Conservation (phyloP, 2,113 vertebrate genomes). For the Dicerorhinus sumatrensis region DNA sequence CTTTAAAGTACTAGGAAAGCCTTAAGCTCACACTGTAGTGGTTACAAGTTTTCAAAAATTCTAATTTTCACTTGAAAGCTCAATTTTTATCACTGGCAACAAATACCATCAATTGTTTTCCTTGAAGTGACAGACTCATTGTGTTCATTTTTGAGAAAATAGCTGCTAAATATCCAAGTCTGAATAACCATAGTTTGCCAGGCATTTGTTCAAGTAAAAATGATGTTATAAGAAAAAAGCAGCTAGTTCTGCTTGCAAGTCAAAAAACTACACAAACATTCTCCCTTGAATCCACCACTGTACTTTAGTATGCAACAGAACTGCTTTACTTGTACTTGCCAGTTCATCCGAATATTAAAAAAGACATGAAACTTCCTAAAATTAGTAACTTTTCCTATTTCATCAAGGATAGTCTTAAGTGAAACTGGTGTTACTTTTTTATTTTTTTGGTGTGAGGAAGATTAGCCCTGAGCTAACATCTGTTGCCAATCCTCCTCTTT, state of each 20-base stretch:
- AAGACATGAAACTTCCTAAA: background rate
- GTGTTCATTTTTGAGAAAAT: slow-evolving; percentile 22
- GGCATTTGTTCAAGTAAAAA: slow-evolving; percentile 42
- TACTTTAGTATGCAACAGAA: background rate
- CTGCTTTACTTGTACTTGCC: background rate
- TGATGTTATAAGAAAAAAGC: background rate
- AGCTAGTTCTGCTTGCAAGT: background rate
- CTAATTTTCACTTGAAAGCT: slow-evolving; percentile 33
- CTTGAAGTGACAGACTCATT: background rate
- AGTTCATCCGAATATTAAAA: background rate
- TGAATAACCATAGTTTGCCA: slow-evolving; percentile 1
- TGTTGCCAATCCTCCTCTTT: too few relatives aligned
- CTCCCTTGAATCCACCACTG: background rate
- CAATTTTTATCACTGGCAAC: slow-evolving; percentile 25
- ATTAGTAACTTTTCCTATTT: background rate
- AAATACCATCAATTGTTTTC: slow-evolving; percentile 13
- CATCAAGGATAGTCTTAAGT: background rate
- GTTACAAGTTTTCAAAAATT: slow-evolving; percentile 27
- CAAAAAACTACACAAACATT: background rate
- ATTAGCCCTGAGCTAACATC: too few relatives aligned
- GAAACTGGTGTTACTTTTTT: background rate
- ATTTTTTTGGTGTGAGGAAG: too few relatives aligned
- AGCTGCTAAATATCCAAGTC: background rate
- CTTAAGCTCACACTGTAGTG: background rate
- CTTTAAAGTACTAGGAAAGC: background rate